Conservation (phyloP, 2,888 invertebrate species). For the Scaptomyza cyrtandrae region DNA sequence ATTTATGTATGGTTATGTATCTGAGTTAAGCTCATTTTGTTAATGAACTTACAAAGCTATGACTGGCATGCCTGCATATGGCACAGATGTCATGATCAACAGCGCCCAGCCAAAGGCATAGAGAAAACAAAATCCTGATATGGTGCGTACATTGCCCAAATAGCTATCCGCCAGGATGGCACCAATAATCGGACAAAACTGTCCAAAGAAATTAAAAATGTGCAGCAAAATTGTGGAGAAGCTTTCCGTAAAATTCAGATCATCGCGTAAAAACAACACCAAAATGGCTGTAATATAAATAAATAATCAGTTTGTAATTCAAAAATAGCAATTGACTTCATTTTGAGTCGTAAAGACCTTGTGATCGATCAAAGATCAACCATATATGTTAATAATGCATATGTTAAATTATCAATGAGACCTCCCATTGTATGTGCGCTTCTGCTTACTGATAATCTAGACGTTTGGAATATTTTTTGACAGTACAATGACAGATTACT, state of each 20-base stretch:
- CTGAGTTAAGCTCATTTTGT: neutral
- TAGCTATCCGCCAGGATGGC: conserved; percentile 88
- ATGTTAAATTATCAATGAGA: conserved; percentile 35
- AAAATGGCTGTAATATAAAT: conserved; percentile 86
- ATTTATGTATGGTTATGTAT: neutral
- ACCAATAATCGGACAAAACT: conserved; percentile 88
- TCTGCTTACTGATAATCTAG: conserved; percentile 52
- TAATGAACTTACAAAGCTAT: conserved; percentile 33
- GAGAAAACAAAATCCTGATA: conserved; percentile 86
- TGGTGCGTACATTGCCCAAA: conserved; percentile 86
- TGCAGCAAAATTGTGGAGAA: conserved; percentile 87
- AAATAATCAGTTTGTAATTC: too few relatives aligned
- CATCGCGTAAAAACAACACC: conserved; percentile 87
- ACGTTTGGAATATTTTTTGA: conserved; percentile 42
- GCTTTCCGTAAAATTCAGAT: conserved; percentile 85
- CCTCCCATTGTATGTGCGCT: conserved; percentile 31
- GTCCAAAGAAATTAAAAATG: conserved; percentile 87
- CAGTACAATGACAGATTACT: conserved; percentile 54
- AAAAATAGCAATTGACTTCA: neutral
- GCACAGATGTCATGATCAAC: conserved; percentile 85
- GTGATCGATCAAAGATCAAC: conserved; percentile 10
- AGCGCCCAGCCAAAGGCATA: conserved; percentile 86
- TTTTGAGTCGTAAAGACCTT: conserved; percentile 8
- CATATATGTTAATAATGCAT: neutral
- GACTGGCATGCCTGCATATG: conserved; percentile 74